Evolutionary conservation across 2,888 invertebrate species (phyloP).

Genomic region (Polyploca ridens): DNA sequence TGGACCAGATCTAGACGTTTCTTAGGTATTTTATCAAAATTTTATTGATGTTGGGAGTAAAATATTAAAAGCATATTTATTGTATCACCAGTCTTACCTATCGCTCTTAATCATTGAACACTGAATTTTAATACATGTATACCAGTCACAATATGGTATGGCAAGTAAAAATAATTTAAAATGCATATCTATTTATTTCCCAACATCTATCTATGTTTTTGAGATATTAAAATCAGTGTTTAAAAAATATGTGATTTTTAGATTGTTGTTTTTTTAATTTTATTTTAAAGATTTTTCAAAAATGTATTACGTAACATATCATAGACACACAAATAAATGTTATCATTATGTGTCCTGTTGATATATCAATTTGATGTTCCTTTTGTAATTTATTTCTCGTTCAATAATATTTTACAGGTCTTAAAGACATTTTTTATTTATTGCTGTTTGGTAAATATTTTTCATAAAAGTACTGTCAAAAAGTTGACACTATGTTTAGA

Average conservation of each 20-base stretch:
- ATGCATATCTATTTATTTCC: background rate
- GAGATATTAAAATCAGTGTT: background rate
- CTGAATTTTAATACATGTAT: conserved; percentile 18
- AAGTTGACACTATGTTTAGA: background rate
- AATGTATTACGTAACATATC: background rate
- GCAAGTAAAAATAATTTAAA: background rate
- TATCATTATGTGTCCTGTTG: conserved; percentile 2
- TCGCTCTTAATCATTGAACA: conserved; percentile 15
- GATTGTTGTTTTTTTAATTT: conserved; percentile 1
- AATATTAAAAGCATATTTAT: conserved; percentile 9
- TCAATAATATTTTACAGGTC: background rate
- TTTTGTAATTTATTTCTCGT: background rate
- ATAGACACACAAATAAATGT: conserved; percentile 11
- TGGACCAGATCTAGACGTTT: conserved; percentile 32
- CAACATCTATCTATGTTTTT: background rate
- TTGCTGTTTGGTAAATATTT: background rate
- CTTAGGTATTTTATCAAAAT: background rate
- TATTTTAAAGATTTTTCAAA: no score
- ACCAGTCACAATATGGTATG: background rate
- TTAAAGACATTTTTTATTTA: background rate
- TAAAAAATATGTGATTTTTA: background rate
- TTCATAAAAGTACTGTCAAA: background rate
- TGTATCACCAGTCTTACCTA: background rate
- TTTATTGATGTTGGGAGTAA: background rate
- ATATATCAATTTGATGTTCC: background rate